These are phyloP conservation scores for Diachrysia chrysitis DNA, from an alignment of 2,888 invertebrate species.

Conservation along the genomic window DNA sequence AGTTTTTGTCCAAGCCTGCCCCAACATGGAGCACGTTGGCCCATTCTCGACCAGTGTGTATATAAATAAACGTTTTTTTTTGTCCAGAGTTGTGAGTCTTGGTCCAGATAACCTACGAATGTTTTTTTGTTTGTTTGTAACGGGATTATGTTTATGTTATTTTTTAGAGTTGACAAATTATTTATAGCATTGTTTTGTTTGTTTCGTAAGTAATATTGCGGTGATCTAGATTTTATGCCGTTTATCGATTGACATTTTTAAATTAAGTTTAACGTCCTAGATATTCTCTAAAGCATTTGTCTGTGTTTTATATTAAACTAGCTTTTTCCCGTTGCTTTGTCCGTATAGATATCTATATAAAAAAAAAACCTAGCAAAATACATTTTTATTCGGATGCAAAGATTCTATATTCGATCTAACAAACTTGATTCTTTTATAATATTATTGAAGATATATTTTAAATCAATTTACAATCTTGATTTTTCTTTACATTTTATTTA, in stretches of 20 bases:
- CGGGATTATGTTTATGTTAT: constrained; percentile 40
- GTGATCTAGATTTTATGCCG: neutral
- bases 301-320: neutral
- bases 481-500: neutral
- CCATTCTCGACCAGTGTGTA: constrained; percentile 61
- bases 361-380: no score
- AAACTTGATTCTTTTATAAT: no score
- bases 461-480: neutral
- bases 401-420: no score
- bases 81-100: constrained; percentile 41
- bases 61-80: constrained; percentile 58
- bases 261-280: no score
- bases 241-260: neutral
- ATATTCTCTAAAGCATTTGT: no score
- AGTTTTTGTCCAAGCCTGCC: constrained; percentile 62
- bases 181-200: neutral
- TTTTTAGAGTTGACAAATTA: neutral
- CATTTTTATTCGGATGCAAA: no score
- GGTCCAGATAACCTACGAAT: constrained; percentile 54
- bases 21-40: constrained; percentile 53
- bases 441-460: neutral
- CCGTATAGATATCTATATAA: no score
- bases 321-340: no score
- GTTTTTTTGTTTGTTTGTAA: constrained; percentile 41
- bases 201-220: no score